phyloP scores from a whole-genome alignment of 2,113 vertebrate species.

The Meles meles region DNA sequence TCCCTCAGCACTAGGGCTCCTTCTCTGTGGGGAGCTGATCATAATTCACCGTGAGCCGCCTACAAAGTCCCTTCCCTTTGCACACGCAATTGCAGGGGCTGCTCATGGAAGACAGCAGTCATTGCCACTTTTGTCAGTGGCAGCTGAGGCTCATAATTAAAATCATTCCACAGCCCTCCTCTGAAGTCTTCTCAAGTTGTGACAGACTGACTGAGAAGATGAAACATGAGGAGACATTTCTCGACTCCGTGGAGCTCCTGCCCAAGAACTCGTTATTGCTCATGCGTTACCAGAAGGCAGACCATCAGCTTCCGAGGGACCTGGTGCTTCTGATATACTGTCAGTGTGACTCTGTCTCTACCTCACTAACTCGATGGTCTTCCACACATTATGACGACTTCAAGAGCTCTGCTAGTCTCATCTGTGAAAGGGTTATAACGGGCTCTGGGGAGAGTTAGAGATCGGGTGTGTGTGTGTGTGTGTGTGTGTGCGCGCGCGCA shows the following conservation, averaged over 20 bases:
- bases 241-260: not conserved
- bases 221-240: not conserved
- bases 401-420: not conserved
- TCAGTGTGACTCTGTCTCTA: not conserved
- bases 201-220: not conserved
- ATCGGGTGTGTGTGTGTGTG: not conserved
- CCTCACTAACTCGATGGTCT: not conserved
- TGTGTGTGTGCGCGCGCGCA: not conserved
- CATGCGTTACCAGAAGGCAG: not conserved
- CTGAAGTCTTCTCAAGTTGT: slow-evolving; percentile 23
- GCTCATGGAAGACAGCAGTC: not conserved
- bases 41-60: not conserved
- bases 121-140: slow-evolving; percentile 6
- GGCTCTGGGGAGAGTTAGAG: not conserved
- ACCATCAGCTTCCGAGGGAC: not conserved
- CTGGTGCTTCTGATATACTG: not conserved
- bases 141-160: slow-evolving; percentile 36
- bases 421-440: not conserved
- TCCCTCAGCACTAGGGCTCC: not conserved
- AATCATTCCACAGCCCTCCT: not conserved
- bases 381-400: not conserved
- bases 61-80: not conserved
- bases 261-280: not conserved
- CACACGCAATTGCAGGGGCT: not conserved
- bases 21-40: not conserved